Evolutionary conservation across 2,797 vertebrate genomes (phyloP).

Genomic region (Megalops cyprinoides): DNA sequence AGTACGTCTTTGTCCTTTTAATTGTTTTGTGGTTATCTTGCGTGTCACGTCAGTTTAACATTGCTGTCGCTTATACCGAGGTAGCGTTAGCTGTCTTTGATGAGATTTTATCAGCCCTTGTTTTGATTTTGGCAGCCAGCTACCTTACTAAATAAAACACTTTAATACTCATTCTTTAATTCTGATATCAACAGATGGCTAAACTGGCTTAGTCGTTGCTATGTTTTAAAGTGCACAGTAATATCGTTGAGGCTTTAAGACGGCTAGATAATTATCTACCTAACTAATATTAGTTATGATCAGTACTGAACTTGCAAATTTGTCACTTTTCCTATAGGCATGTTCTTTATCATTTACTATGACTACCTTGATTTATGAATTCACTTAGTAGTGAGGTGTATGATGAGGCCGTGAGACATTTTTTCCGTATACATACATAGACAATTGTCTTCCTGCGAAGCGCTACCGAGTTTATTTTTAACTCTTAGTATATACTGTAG

Average conservation of each 20-base stretch:
- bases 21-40: slow-evolving; percentile 1
- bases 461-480: too few relatives aligned
- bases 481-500: too few relatives aligned
- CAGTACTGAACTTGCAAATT: background rate
- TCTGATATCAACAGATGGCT: background rate
- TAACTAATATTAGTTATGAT: too few relatives aligned
- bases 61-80: background rate
- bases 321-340: too few relatives aligned
- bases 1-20: slow-evolving; percentile 43
- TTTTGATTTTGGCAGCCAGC: background rate
- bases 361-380: too few relatives aligned
- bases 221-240: background rate
- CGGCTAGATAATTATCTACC: background rate
- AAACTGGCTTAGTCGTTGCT: background rate
- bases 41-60: too few relatives aligned
- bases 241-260: background rate
- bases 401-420: too few relatives aligned
- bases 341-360: too few relatives aligned
- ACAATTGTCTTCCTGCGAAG: too few relatives aligned
- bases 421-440: too few relatives aligned
- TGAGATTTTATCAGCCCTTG: background rate
- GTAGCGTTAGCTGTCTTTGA: background rate
- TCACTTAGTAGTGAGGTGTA: too few relatives aligned
- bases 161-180: background rate
- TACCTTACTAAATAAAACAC: background rate